A percentile compares a stretch with the other conserved stretches of the same genome.
Evolutionary conservation across 2,888 invertebrate species (phyloP).

Genomic region (Trisateles emortualis): DNA sequence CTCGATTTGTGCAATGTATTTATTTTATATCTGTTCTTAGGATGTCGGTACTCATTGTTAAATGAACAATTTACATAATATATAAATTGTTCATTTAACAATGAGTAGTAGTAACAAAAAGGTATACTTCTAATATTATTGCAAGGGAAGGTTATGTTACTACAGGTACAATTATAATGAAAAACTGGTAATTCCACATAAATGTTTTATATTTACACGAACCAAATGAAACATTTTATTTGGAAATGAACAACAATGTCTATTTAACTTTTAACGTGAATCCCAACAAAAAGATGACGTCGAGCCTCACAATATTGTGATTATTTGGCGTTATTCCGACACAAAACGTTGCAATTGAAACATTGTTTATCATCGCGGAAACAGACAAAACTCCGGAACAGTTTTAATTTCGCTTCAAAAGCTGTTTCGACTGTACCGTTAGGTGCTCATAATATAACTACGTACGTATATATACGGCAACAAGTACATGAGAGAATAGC

Average conservation of each 20-base stretch:
- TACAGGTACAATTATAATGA: too few species aligned
- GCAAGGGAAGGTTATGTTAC: too few species aligned
- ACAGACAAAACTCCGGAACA: constrained; percentile 51
- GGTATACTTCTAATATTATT: too few species aligned
- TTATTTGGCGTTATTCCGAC: constrained; percentile 43
- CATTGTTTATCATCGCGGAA: constrained; percentile 51
- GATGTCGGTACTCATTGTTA: constrained; percentile 19
- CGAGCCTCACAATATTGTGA: constrained; percentile 39
- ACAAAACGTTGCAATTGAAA: constrained; percentile 47
- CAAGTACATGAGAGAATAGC: constrained; percentile 1
- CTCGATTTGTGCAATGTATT: constrained; percentile 59
- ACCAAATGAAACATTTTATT: not conserved
- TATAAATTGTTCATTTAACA: too few species aligned
- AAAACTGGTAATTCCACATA: too few species aligned
- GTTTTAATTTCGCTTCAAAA: constrained; percentile 58
- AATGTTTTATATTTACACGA: too few species aligned
- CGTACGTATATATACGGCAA: not conserved
- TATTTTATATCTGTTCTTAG: constrained; percentile 45
- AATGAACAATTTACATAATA: too few species aligned
- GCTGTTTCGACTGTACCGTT: constrained; percentile 40
- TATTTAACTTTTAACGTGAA: constrained; percentile 8
- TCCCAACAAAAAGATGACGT: constrained; percentile 19
- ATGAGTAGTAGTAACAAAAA: too few species aligned
- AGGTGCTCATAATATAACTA: not conserved
- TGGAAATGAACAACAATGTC: not conserved